A percentile compares a stretch with the other conserved stretches of the same genome.
Evolutionary conservation across 2,113 vertebrate species (phyloP).

Genomic region (Oncorhynchus tshawytscha): DNA sequence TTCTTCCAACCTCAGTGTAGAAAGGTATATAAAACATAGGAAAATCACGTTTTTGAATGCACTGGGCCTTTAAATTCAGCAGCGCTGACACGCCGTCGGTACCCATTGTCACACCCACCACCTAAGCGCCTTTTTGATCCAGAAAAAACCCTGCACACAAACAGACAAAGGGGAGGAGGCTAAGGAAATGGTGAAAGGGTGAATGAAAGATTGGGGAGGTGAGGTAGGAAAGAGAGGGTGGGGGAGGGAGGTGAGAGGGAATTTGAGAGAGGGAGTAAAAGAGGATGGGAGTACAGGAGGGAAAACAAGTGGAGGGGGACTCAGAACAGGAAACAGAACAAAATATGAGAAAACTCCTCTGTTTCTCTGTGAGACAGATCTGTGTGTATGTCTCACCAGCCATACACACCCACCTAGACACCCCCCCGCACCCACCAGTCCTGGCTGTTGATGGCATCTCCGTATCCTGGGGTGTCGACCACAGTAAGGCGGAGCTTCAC

Average conservation of each 20-base stretch:
- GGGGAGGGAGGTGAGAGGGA: neutral
- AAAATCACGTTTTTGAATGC: too few relatives aligned
- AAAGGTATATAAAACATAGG: too few relatives aligned
- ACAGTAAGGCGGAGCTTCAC: constrained; percentile 92
- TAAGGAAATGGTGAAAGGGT: neutral
- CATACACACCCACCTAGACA: neutral
- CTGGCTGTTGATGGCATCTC: constrained; percentile 92
- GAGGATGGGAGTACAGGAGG: constrained; percentile 27
- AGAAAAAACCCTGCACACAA: neutral
- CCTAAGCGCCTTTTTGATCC: too few relatives aligned
- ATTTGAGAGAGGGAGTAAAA: constrained; percentile 20
- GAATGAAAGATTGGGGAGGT: neutral
- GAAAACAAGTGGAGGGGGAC: neutral
- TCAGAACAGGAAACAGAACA: neutral
- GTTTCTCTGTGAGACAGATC: neutral
- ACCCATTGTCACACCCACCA: too few relatives aligned
- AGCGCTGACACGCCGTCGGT: too few relatives aligned
- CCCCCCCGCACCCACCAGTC: constrained; percentile 75
- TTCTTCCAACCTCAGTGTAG: too few relatives aligned
- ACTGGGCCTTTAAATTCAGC: too few relatives aligned
- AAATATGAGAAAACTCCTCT: neutral
- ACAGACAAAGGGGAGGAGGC: neutral
- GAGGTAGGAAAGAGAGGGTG: neutral
- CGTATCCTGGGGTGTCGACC: constrained; percentile 91
- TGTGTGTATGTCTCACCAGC: too few relatives aligned